phyloP scores from a whole-genome alignment of 2,113 vertebrate genomes.

The Mellivora capensis region DNA sequence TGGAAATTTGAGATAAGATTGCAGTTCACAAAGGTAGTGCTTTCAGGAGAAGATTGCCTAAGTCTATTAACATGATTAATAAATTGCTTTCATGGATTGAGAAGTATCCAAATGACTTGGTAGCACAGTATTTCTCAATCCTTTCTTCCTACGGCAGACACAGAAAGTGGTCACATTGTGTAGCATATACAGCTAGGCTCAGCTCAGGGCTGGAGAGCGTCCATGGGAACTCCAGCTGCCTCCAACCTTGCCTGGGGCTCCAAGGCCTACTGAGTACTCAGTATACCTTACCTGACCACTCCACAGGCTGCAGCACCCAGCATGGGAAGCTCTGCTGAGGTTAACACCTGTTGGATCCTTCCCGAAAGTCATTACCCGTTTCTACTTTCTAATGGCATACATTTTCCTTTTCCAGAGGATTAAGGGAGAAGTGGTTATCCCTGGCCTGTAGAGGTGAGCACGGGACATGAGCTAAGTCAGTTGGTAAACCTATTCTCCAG shows the following conservation, averaged over 20 bases:
- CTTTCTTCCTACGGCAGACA: not conserved
- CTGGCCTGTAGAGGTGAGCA: not conserved
- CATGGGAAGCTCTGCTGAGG: not conserved
- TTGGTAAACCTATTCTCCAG: not conserved
- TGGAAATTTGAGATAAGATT: not conserved
- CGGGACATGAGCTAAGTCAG: not conserved
- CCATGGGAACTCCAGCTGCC: not conserved
- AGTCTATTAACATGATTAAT: not conserved
- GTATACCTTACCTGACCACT: not conserved
- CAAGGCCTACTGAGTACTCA: not conserved
- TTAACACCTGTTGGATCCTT: not conserved
- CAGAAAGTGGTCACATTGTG: not conserved
- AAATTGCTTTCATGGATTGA: not conserved
- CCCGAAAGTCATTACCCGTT: not conserved
- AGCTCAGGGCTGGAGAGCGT: not conserved
- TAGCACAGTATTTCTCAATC: not conserved
- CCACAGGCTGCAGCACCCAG: not conserved
- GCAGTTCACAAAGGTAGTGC: not conserved
- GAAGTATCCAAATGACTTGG: not conserved
- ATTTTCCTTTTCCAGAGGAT: not conserved
- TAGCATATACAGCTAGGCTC: not conserved
- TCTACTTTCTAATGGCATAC: not conserved
- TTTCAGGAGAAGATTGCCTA: not conserved
- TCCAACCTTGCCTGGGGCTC: not conserved
- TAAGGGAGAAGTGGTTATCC: not conserved